phyloP scores from a whole-genome alignment of 2,797 vertebrate genomes.

The Acipenser transmontanus region DNA sequence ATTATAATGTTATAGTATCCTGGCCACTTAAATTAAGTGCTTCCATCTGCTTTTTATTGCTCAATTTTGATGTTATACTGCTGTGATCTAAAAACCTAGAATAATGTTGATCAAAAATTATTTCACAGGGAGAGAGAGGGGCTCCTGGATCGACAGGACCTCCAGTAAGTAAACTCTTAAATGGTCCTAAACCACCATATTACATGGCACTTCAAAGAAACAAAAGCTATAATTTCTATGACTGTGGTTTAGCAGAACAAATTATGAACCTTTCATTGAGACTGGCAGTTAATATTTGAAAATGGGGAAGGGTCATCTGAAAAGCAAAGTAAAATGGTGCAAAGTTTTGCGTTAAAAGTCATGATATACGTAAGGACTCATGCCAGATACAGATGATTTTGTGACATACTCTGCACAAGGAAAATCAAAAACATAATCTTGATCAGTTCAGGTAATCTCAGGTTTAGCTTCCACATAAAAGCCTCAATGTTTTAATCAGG shows the following conservation, averaged over 20 bases:
- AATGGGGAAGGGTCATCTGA: too few species aligned
- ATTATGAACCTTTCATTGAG: too few species aligned
- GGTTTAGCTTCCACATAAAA: neutral
- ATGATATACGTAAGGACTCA: too few species aligned
- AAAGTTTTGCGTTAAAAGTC: too few species aligned
- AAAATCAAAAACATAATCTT: neutral
- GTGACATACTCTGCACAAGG: neutral
- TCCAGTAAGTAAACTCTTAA: constrained; percentile 76
- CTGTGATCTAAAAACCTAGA: too few species aligned
- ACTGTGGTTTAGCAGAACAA: too few species aligned
- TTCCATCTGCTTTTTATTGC: neutral
- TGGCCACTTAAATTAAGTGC: neutral
- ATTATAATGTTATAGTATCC: neutral
- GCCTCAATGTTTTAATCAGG: neutral
- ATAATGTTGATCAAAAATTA: constrained; percentile 4
- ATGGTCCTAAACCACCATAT: too few species aligned
- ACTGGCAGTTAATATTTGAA: too few species aligned
- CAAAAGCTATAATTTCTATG: too few species aligned
- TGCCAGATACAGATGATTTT: neutral
- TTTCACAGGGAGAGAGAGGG: constrained; percentile 81
- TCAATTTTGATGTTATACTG: constrained; percentile 1
- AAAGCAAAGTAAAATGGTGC: too few species aligned
- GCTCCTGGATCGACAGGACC: constrained; percentile 82
- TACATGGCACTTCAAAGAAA: too few species aligned
- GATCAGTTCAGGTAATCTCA: neutral